A percentile compares a stretch with the other conserved stretches of the same genome.
Evolutionary conservation across 2,888 invertebrate genomes (phyloP).

Genomic region (Chesias legatella): DNA sequence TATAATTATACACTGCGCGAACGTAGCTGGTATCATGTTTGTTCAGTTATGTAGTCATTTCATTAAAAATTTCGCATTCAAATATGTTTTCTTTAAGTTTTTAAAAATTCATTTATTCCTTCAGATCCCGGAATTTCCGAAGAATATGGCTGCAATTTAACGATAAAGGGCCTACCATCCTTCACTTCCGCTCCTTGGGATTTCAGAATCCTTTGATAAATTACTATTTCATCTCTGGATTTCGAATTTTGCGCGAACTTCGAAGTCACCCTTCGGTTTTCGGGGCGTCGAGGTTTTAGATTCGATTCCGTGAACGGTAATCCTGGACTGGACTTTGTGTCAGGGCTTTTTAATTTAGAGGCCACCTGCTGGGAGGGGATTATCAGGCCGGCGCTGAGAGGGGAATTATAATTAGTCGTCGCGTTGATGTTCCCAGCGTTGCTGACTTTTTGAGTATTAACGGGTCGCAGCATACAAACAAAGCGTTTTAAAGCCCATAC

Average conservation of each 20-base stretch:
- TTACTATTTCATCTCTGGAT: constrained; percentile 76
- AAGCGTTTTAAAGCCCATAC: constrained; percentile 24
- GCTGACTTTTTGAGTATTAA: constrained; percentile 51
- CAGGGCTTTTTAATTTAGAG: constrained; percentile 74
- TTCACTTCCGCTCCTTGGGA: constrained; percentile 63
- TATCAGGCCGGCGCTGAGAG: constrained; percentile 47
- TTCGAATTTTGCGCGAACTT: constrained; percentile 61
- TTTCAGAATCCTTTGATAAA: constrained; percentile 77
- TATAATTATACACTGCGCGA: too few relatives aligned
- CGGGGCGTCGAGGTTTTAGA: constrained; percentile 36
- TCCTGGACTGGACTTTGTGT: constrained; percentile 58
- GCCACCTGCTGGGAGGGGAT: constrained; percentile 76
- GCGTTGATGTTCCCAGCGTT: constrained; percentile 48
- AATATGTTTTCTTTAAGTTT: too few relatives aligned
- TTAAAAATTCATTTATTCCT: constrained; percentile 28
- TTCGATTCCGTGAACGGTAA: constrained; percentile 55
- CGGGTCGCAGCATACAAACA: constrained; percentile 31
- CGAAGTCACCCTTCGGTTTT: constrained; percentile 54
- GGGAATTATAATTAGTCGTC: constrained; percentile 70
- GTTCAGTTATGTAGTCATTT: too few relatives aligned
- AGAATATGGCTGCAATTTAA: constrained; percentile 51
- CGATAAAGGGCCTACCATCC: constrained; percentile 61
- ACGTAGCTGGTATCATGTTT: too few relatives aligned
- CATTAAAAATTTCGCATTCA: too few relatives aligned
- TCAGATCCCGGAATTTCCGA: constrained; percentile 41